phyloP scores from a whole-genome alignment of 2,797 vertebrate genomes.

The Typhlichthys eigenmanni region DNA sequence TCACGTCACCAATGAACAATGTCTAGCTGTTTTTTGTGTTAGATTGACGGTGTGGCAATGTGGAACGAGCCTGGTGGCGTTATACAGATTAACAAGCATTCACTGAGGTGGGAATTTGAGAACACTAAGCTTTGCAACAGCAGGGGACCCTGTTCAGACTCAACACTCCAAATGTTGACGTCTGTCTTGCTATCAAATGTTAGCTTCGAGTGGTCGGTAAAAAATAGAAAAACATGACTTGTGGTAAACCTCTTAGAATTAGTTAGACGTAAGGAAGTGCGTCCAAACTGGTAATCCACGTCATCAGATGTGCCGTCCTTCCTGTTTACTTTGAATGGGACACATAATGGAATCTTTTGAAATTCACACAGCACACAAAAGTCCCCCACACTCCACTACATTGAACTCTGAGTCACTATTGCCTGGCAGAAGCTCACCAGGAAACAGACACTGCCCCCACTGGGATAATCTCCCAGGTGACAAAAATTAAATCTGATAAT shows the following conservation, averaged over 20 bases:
- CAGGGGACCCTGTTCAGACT: constrained; percentile 37
- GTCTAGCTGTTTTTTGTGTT: constrained; percentile 59
- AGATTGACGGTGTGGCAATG: constrained; percentile 66
- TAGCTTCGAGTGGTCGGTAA: constrained; percentile 1
- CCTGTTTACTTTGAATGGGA: constrained; percentile 43
- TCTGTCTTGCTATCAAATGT: constrained; percentile 10
- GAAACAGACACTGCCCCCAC: constrained; percentile 47
- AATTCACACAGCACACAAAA: constrained; percentile 31
- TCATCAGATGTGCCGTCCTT: constrained; percentile 47
- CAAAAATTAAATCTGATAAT: constrained; percentile 42
- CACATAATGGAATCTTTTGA: constrained; percentile 40
- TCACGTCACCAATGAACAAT: constrained; percentile 52
- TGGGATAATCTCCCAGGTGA: constrained; percentile 50
- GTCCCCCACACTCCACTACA: constrained; percentile 41
- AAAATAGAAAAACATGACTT: background rate
- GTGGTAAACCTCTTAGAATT: constrained; percentile 27
- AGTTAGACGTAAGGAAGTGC: constrained; percentile 39
- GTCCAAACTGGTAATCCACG: constrained; percentile 24
- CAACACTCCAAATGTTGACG: constrained; percentile 17
- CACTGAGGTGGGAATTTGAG: constrained; percentile 25
- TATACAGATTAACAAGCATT: constrained; percentile 66
- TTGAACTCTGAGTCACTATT: constrained; percentile 49
- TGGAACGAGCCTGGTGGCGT: constrained; percentile 60
- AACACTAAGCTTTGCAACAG: constrained; percentile 43
- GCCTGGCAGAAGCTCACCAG: constrained; percentile 52